These are phyloP conservation scores for Phalanger gymnotis DNA, from an alignment of 2,797 vertebrate genomes.

Conservation along the genomic window DNA sequence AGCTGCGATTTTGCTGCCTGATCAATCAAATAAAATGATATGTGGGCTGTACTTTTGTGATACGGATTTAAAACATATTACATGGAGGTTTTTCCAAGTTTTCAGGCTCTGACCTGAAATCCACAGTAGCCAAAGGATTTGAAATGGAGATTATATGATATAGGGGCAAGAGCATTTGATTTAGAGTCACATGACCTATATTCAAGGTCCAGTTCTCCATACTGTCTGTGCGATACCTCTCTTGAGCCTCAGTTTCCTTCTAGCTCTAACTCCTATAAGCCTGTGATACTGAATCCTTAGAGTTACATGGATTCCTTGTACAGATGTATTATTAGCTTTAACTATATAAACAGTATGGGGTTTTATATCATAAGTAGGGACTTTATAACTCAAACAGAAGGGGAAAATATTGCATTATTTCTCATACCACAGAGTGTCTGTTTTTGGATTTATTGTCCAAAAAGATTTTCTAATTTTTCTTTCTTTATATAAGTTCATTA, in stretches of 20 bases:
- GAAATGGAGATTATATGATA: neutral
- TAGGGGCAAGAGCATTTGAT: neutral
- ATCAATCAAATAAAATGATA: neutral
- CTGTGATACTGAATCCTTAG: neutral
- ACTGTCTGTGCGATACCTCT: neutral
- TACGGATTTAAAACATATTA: neutral
- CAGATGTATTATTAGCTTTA: neutral
- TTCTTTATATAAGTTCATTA: neutral
- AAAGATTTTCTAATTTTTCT: conserved; percentile 7
- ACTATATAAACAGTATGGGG: neutral
- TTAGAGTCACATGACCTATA: neutral
- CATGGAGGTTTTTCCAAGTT: neutral
- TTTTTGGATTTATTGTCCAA: neutral
- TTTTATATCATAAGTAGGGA: neutral
- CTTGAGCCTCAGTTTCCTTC: neutral
- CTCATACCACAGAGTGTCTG: neutral
- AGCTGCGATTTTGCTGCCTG: neutral
- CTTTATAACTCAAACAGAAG: neutral
- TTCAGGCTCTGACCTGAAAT: neutral
- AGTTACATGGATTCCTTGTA: neutral
- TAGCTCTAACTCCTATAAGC: neutral
- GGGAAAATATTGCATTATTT: neutral
- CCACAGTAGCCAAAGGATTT: neutral
- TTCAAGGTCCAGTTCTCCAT: neutral
- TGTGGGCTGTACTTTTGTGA: neutral